A percentile compares a stretch with the other conserved stretches of the same genome.
Conservation (phyloP, 2,888 invertebrate species). For the Galerucella nymphaeae region DNA sequence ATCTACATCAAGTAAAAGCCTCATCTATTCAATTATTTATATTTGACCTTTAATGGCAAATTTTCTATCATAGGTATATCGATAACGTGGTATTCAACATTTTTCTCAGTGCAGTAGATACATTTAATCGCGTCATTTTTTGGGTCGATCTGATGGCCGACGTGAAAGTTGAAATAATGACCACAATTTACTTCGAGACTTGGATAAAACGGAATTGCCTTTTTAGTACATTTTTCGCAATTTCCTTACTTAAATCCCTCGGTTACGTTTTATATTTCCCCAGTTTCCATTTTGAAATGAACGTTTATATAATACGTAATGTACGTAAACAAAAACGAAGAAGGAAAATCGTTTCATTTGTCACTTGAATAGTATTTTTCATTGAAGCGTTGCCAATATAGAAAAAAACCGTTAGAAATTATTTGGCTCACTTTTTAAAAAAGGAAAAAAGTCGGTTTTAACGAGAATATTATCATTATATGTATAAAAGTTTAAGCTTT, state of each 20-base stretch:
- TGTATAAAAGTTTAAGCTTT: no score
- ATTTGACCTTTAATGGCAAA: no score
- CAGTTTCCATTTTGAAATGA: not conserved
- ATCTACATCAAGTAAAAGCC: no score
- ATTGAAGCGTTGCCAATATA: not conserved
- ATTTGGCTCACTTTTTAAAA: not conserved
- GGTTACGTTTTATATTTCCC: not conserved
- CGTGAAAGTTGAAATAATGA: not conserved
- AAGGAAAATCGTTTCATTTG: not conserved
- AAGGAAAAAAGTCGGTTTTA: no score
- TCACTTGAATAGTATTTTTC: not conserved
- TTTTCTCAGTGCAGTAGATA: not conserved
- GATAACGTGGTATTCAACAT: not conserved
- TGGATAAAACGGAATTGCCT: not conserved
- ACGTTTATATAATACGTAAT: not conserved
- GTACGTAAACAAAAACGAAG: not conserved
- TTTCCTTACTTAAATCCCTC: not conserved
- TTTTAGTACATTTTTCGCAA: not conserved
- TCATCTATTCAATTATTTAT: no score
- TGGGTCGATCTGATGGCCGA: not conserved
- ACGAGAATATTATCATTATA: no score
- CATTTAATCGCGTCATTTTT: not conserved
- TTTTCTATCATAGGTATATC: no score
- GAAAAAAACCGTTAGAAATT: not conserved
- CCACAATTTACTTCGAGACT: not conserved